A percentile compares a stretch with the other conserved stretches of the same genome.
These are phyloP conservation scores for Chloroclystis v-ata DNA, from an alignment of 2,888 invertebrate species.

Conservation along the genomic window DNA sequence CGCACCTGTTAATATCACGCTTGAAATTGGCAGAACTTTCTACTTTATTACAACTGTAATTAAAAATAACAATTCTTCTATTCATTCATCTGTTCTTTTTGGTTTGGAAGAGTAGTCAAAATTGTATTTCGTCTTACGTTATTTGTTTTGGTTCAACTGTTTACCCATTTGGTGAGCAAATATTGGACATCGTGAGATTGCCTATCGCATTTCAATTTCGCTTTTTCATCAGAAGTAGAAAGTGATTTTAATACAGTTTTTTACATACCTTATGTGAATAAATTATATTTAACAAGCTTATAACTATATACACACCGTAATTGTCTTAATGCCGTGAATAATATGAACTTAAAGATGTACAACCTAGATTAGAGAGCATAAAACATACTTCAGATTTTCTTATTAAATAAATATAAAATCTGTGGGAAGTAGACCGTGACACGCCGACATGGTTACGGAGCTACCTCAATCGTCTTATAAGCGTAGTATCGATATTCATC, in stretches of 20 bases:
- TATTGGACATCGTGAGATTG: conserved; percentile 46
- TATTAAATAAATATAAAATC: conserved; percentile 43
- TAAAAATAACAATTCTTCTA: conserved; percentile 3
- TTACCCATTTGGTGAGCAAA: conserved; percentile 62
- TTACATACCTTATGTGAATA: not conserved
- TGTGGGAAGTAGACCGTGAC: conserved; percentile 66
- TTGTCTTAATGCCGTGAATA: not conserved
- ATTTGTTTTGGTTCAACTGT: conserved; percentile 47
- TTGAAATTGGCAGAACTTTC: conserved; percentile 27
- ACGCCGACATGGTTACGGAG: conserved; percentile 37
- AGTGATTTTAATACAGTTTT: conserved; percentile 30
- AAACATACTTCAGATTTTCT: conserved; percentile 50
- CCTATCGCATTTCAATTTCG: conserved; percentile 52
- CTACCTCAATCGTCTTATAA: conserved; percentile 35
- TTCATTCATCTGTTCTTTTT: conserved; percentile 7
- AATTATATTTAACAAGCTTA: not conserved
- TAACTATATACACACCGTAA: not conserved
- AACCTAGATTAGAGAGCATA: conserved; percentile 29
- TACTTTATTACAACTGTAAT: conserved; percentile 12
- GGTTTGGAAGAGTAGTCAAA: not conserved
- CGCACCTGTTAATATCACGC: conserved; percentile 17
- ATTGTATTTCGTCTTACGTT: conserved; percentile 31
- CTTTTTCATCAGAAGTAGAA: conserved; percentile 47
- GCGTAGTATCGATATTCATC: conserved; percentile 29
- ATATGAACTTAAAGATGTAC: conserved; percentile 2